Evolutionary conservation across 2,113 vertebrate species (phyloP), one percentile per base, ranked within the genome.

Genomic region (Bostrychus sinensis): DNA sequence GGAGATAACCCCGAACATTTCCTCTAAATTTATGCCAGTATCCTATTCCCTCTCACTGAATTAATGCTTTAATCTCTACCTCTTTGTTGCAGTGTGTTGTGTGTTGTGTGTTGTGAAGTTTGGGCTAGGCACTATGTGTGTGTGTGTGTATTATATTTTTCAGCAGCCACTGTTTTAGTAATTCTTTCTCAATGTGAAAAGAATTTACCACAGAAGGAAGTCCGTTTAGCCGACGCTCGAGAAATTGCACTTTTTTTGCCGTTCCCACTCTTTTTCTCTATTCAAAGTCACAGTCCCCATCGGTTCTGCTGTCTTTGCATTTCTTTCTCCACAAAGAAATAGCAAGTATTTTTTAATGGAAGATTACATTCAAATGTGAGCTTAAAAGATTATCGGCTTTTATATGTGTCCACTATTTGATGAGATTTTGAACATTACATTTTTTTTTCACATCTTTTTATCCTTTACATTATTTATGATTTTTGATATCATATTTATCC

Each of bases 341-440:
- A 77, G 81, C 76, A 51, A 75, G 78, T 86, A 83, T 89, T 85
- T 82, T 88, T 89, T 86, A 89, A 89, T 87, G 81, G 83, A 78
- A 90, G 88, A 91, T 90, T 90, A 87, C 68, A 78, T 91, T 89
- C 84, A 89, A 86, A 88, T 87, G 81, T 82, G 66, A 80, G 86
- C 79, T 90, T 88, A 86, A 86, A 83, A 89, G 88, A 89, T 90
- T 86, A 88, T 84, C 68, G 17, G 41, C 75, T 81, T 83, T 88
- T 72, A 80, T 81, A 77, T 87, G 77, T 84, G 66, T 89, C 84
- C 72, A 80, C 86, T 81, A 75, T 88, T 88, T 80, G 48, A 85
- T 83, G 77, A 78, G 56, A 74, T 85, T 82, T 68, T 65, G 41
- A 83, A 73, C 74, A 66, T 67, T 64, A 57, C 69, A 62, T 74